Conservation (phyloP, 2,797 vertebrate genomes). For the Hybognathus amarus region DNA sequence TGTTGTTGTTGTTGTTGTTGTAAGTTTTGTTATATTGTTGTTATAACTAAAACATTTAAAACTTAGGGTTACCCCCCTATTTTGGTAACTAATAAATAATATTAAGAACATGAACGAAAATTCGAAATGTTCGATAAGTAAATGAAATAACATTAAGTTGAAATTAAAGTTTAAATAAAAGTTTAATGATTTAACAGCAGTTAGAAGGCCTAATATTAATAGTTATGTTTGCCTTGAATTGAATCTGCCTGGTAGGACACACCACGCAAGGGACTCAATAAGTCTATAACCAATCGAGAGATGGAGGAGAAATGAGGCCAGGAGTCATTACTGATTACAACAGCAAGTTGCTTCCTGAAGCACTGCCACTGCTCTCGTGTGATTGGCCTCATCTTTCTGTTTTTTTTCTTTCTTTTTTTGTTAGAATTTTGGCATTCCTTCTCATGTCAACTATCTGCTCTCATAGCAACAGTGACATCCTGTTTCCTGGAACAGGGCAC, state of each 20-base stretch:
- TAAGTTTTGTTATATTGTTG: no score
- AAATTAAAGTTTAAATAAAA: not conserved
- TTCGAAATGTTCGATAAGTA: not conserved
- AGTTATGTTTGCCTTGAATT: slow-evolving; percentile 42
- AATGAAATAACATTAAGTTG: not conserved
- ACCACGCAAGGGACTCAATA: slow-evolving; percentile 1
- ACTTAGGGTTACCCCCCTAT: not conserved
- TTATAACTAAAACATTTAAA: not conserved
- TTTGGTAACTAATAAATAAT: not conserved
- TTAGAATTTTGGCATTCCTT: slow-evolving; percentile 41
- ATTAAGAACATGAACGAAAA: not conserved
- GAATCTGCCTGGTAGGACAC: slow-evolving; percentile 60
- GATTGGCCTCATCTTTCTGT: not conserved
- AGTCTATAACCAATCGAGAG: slow-evolving; percentile 52
- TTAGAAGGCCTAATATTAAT: not conserved
- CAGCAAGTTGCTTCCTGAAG: slow-evolving; percentile 33
- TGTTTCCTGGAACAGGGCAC: slow-evolving; percentile 19
- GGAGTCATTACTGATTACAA: slow-evolving; percentile 65
- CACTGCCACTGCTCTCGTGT: slow-evolving; percentile 15
- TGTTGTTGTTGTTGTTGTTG: not conserved
- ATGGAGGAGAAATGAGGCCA: slow-evolving; percentile 47
- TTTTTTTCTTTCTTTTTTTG: no score
- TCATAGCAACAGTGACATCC: slow-evolving; percentile 44
- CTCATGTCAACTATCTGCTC: slow-evolving; percentile 28
- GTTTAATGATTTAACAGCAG: not conserved